Percentiles rank a stretch among this genome's conserved stretches.
These are phyloP conservation scores for Lycorma delicatula DNA, from an alignment of 1,140 invertebrate genomes.

Conservation along the genomic window DNA sequence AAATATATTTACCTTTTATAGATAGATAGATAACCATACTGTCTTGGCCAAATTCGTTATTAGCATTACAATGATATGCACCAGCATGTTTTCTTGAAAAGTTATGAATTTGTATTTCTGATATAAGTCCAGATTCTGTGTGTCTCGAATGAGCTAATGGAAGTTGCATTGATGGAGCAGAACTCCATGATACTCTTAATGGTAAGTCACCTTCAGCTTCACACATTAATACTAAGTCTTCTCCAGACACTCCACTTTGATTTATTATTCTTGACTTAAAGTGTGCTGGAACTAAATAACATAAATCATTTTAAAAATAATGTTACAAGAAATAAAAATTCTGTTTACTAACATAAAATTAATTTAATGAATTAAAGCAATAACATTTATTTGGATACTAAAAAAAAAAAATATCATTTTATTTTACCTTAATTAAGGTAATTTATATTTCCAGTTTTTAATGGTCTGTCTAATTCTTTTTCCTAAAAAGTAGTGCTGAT, in stretches of 20 bases:
- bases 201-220: constrained; percentile 78
- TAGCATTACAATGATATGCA: constrained; percentile 74
- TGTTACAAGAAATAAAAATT: too few species aligned
- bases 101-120: constrained; percentile 29
- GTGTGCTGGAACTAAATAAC: constrained; percentile 62
- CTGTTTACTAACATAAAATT: too few species aligned
- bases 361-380: background rate
- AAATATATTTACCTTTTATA: constrained; percentile 70
- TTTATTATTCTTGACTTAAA: constrained; percentile 55
- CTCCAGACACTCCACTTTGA: constrained; percentile 46
- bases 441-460: too few species aligned
- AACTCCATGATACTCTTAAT: constrained; percentile 64
- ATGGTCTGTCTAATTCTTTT: too few species aligned
- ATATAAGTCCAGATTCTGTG: constrained; percentile 29
- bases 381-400: constrained; percentile 1
- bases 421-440: too few species aligned
- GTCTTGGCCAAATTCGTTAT: constrained; percentile 74
- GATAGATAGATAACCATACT: constrained; percentile 71
- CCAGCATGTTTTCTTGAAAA: constrained; percentile 62
- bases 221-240: constrained; percentile 59
- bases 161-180: constrained; percentile 15
- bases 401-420: too few species aligned
- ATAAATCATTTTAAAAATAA: too few species aligned
- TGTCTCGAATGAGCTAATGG: constrained; percentile 22
- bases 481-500: too few species aligned